These are phyloP conservation scores for Coregonus ussuriensis DNA, from an alignment of 2,797 vertebrate genomes.

Conservation along the genomic window DNA sequence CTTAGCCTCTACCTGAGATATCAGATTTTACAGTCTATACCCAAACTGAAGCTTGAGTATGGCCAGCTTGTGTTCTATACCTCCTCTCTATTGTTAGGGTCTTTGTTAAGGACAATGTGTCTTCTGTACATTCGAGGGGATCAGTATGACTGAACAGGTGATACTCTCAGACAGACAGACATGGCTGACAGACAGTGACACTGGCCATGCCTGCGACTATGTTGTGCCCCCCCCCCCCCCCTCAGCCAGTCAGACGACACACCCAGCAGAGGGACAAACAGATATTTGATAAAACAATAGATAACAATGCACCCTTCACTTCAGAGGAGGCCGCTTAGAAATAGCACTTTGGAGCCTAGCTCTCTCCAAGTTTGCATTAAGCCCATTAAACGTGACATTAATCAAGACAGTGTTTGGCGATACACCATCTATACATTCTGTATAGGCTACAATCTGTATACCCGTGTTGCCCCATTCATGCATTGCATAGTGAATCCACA, in stretches of 20 bases:
- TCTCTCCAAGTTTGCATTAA: neutral
- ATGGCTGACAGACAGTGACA: constrained; percentile 17
- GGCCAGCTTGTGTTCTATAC: neutral
- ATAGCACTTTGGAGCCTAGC: neutral
- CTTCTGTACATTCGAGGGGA: constrained; percentile 14
- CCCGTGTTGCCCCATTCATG: neutral
- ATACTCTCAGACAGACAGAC: constrained; percentile 37
- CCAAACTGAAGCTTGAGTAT: neutral
- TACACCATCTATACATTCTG: neutral
- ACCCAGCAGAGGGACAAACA: constrained; percentile 35
- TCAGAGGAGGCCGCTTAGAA: neutral
- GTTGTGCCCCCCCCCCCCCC: constrained; percentile 10
- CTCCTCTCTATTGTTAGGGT: constrained; percentile 18
- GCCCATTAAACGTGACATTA: neutral
- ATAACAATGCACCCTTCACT: constrained; percentile 31
- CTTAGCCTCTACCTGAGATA: neutral
- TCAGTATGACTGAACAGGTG: constrained; percentile 29
- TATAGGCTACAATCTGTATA: neutral
- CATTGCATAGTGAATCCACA: neutral
- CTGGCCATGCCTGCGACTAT: neutral
- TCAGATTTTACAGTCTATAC: constrained; percentile 1
- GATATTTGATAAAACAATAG: constrained; percentile 49
- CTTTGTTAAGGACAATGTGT: constrained; percentile 14
- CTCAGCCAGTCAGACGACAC: constrained; percentile 41
- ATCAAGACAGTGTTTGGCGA: neutral